Base-by-base conservation (phyloP, 2,888 invertebrate genomes). In the Cybosia mesomella region DNA sequence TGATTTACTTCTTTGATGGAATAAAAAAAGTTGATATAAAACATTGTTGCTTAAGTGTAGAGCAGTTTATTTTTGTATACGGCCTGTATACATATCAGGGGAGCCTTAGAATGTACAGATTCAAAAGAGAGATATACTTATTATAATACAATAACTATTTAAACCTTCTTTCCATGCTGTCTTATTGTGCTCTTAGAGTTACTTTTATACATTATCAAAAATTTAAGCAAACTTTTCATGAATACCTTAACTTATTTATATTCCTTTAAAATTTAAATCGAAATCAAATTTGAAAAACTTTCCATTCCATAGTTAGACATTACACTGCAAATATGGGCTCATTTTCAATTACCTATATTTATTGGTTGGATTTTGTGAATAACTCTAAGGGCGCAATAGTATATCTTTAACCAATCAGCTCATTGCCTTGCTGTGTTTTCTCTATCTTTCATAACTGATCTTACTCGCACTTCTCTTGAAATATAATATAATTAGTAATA, bases 41-140 rank as follows among this genome's bases (percentile, higher is more conserved):
- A 77, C 72, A 70, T 87, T 92, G 92, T 94, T 93, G 85, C 83
- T 67, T 81, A 89, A 82, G 89, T 90, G 83, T 83, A 92, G 86
- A 94, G 88, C 84, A 80, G 88, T 92, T 92, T 95, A 95, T 95
- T 95, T 95, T 95, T 95, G 88, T 94, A 94, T 89, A 90, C 89
- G 81, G 83, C 83, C 86, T 86, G 91, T 91, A 88, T 91, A 89
- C 95, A 95, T 95, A 94, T 95, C 95, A 94, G 81, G 87, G 75
- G 85, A 89, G 95, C 94, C 93, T 94, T 95, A 92, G 87, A 78
- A 85, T 82, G 80, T 86, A 84, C 67, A 78, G 73, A 83, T 77
- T 79, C 39, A 57, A 62, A 61, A 39, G n/a, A 64, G 39, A 49
- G 79, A 75, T 79, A 75, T 81, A 71, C 78, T 79, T 81, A 78